A percentile compares a stretch with the other conserved stretches of the same genome.
These are phyloP conservation scores for Altica lythri DNA, from an alignment of 2,888 invertebrate genomes.

Conservation along the genomic window DNA sequence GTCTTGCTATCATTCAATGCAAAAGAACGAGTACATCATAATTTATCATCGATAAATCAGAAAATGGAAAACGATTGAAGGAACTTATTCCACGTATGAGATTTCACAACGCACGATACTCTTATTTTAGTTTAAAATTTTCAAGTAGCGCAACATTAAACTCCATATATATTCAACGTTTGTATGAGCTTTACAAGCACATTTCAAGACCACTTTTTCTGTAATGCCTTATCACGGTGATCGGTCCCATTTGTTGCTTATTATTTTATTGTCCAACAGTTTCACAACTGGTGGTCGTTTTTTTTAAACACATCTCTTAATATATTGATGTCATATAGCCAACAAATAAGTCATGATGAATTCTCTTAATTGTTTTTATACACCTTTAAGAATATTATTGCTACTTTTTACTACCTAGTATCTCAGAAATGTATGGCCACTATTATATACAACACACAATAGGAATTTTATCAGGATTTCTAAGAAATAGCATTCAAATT, in stretches of 20 bases:
- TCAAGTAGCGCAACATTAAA: constrained; percentile 36
- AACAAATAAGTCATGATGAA: constrained; percentile 37
- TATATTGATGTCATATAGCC: constrained; percentile 35
- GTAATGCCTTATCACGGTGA: constrained; percentile 41
- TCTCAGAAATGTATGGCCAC: constrained; percentile 24
- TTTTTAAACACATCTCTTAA: constrained; percentile 23
- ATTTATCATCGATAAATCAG: constrained; percentile 44
- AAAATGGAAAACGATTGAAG: constrained; percentile 33
- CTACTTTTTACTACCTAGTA: constrained; percentile 19
- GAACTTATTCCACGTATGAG: constrained; percentile 29
- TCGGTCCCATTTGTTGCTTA: constrained; percentile 44
- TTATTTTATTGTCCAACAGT: constrained; percentile 45
- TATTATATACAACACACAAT: constrained; percentile 31
- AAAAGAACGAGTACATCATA: constrained; percentile 42
- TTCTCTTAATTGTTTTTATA: constrained; percentile 30
- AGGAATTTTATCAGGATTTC: constrained; percentile 35
- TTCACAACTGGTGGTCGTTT: constrained; percentile 45
- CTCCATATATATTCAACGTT: constrained; percentile 41
- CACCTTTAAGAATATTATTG: constrained; percentile 15
- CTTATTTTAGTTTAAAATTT: constrained; percentile 36
- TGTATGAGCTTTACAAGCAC: constrained; percentile 44
- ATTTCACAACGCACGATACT: constrained; percentile 30
- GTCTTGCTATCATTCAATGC: constrained; percentile 35
- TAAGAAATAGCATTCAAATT: no score
- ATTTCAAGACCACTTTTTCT: constrained; percentile 41